phyloP scores from a whole-genome alignment of 2,797 vertebrate genomes.

The Aplochiton taeniatus region DNA sequence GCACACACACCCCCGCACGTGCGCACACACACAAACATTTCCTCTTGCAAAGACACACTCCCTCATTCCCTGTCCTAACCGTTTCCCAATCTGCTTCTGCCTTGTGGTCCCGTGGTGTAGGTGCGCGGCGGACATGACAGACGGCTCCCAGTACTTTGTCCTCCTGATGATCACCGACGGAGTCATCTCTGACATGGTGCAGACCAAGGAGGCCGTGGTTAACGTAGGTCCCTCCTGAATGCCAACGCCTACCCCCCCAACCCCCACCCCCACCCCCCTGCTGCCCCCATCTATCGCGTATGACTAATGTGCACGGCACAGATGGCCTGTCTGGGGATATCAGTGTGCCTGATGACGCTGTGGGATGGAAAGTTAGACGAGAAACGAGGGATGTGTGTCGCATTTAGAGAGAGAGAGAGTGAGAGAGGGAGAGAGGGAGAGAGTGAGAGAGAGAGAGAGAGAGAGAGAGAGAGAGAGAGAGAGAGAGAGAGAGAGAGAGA shows the following conservation, averaged over 20 bases:
- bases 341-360: too few species aligned
- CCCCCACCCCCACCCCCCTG: too few species aligned
- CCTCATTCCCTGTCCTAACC: not conserved
- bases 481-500: not conserved
- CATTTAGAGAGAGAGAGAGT: too few species aligned
- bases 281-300: too few species aligned
- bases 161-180: conserved; percentile 93
- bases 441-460: not conserved
- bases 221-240: conserved; percentile 73
- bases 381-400: too few species aligned
- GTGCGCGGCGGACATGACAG: conserved; percentile 82
- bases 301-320: too few species aligned
- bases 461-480: not conserved
- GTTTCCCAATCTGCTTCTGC: not conserved
- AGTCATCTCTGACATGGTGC: conserved; percentile 93
- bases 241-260: too few species aligned
- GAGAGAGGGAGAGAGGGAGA: not conserved
- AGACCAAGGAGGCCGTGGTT: conserved; percentile 94
- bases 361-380: too few species aligned
- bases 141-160: conserved; percentile 93
- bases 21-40: not conserved
- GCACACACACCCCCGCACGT: not conserved
- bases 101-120: conserved; percentile 57
- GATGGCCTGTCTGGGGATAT: too few species aligned
- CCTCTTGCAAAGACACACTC: not conserved